These are phyloP conservation scores for Rutpela maculata DNA, from an alignment of 2,888 invertebrate species.

Conservation along the genomic window DNA sequence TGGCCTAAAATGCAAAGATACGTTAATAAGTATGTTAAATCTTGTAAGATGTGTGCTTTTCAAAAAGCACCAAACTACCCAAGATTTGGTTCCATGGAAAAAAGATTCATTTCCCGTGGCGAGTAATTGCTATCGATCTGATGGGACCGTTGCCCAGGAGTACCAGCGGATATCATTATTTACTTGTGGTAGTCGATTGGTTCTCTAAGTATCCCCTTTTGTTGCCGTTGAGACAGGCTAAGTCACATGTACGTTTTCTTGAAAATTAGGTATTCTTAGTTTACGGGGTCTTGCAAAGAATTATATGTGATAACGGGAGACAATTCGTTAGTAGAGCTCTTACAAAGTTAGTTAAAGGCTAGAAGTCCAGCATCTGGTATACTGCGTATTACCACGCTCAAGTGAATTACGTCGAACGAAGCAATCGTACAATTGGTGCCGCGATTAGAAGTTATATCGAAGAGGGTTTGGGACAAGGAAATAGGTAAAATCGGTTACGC, in stretches of 20 bases:
- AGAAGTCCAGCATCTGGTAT: too few species aligned
- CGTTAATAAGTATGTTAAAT: neutral
- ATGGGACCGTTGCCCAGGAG: constrained; percentile 11
- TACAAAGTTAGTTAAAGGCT: too few species aligned
- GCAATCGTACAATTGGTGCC: too few species aligned
- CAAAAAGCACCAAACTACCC: neutral
- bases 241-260: neutral
- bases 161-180: neutral
- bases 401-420: too few species aligned
- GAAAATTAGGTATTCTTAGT: constrained; percentile 6
- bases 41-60: neutral
- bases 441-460: too few species aligned
- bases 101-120: neutral
- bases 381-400: too few species aligned
- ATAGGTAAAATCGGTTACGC: too few species aligned
- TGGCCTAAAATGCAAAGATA: constrained; percentile 7
- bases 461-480: too few species aligned
- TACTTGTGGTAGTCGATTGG: constrained; percentile 3
- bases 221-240: neutral
- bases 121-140: neutral
- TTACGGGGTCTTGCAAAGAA: too few species aligned
- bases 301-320: too few species aligned
- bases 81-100: constrained; percentile 1
- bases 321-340: too few species aligned
- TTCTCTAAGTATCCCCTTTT: neutral